Evolutionary conservation across 2,888 invertebrate genomes (phyloP).

Genomic region (Synanthedon tipuliformis): DNA sequence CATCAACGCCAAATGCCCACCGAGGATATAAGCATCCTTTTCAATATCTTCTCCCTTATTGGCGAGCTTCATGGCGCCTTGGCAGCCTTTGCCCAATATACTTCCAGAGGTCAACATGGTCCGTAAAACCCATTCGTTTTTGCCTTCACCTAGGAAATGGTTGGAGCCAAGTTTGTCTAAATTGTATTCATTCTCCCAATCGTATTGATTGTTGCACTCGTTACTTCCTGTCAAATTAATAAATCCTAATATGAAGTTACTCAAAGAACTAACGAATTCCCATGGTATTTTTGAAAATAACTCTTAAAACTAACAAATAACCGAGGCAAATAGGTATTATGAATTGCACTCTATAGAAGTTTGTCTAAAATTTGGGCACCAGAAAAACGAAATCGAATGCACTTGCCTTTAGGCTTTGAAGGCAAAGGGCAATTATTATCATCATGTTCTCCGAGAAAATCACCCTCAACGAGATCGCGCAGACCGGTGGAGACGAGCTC

Average conservation of each 20-base stretch:
- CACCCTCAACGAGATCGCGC: conserved; percentile 53
- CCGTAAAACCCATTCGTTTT: conserved; percentile 48
- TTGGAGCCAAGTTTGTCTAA: conserved; percentile 45
- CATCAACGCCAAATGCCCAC: conserved; percentile 51
- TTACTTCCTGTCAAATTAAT: conserved; percentile 22
- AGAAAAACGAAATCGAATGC: too few species aligned
- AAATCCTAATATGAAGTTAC: neutral
- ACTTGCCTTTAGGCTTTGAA: conserved; percentile 39
- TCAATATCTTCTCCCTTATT: conserved; percentile 33
- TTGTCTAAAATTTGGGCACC: too few species aligned
- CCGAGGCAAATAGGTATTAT: too few species aligned
- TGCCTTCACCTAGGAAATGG: conserved; percentile 47
- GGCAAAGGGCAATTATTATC: conserved; percentile 41
- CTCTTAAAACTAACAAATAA: too few species aligned
- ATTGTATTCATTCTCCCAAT: conserved; percentile 54
- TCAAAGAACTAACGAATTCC: too few species aligned
- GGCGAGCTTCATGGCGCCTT: conserved; percentile 53
- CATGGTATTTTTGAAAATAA: too few species aligned
- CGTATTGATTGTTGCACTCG: conserved; percentile 23
- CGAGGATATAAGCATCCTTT: conserved; percentile 44
- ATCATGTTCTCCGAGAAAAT: conserved; percentile 44
- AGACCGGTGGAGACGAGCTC: conserved; percentile 56
- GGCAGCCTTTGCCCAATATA: conserved; percentile 55
- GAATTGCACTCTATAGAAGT: too few species aligned
- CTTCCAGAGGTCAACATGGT: conserved; percentile 56